These are phyloP conservation scores for Harpegnathos saltator DNA, from an alignment of 1,140 invertebrate genomes.

Conservation along the genomic window DNA sequence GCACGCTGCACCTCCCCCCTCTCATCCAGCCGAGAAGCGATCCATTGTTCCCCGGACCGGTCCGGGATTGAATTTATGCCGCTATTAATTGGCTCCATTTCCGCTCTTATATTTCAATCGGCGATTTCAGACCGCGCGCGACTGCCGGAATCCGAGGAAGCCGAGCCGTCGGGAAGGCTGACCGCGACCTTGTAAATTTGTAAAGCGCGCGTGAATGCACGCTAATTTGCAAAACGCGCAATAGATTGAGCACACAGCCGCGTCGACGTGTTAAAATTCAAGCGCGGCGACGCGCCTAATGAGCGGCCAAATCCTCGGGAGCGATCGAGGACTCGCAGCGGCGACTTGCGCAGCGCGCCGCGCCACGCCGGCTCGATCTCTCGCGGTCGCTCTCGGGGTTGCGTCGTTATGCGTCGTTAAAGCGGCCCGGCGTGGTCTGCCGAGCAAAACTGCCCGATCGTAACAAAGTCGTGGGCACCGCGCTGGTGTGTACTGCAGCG, in stretches of 20 bases:
- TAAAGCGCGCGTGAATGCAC: no score
- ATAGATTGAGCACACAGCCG: no score
- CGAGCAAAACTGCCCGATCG: slow-evolving; percentile 30
- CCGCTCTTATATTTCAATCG: slow-evolving; percentile 81
- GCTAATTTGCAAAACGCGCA: no score
- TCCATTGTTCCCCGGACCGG: slow-evolving; percentile 77
- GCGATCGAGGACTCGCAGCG: slow-evolving; percentile 16
- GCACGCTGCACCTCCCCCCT: neutral
- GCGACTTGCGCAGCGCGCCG: no score
- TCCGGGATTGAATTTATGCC: slow-evolving; percentile 77
- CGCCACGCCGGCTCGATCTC: slow-evolving; percentile 9
- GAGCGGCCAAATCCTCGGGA: no score
- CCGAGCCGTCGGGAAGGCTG: neutral
- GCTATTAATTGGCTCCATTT: slow-evolving; percentile 80
- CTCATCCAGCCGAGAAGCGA: slow-evolving; percentile 10
- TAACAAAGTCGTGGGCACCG: slow-evolving; percentile 52
- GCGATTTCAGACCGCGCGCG: slow-evolving; percentile 28
- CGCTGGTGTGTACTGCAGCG: slow-evolving; percentile 21
- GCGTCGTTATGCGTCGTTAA: slow-evolving; percentile 45
- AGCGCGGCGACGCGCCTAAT: no score
- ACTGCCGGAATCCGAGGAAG: slow-evolving; percentile 3
- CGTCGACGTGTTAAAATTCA: no score
- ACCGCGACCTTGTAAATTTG: no score
- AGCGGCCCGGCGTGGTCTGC: neutral
- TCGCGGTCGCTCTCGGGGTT: slow-evolving; percentile 7